phyloP scores from a whole-genome alignment of 1,140 invertebrate genomes.

The Leptopilina boulardi region DNA sequence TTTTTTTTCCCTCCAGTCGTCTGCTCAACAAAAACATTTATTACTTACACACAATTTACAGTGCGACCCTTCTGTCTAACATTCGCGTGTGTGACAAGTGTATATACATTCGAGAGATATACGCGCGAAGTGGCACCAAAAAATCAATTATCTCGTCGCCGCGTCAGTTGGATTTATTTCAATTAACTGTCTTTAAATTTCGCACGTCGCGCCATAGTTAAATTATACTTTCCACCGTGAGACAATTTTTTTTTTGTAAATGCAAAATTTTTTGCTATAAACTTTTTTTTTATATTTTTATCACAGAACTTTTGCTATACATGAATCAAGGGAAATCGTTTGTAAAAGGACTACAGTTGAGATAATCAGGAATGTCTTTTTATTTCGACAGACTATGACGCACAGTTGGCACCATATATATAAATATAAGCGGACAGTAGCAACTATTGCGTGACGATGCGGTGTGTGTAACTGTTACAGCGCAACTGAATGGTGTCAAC shows the following conservation, averaged over 20 bases:
- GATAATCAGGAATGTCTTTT: not conserved
- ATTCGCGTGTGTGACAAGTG: constrained; percentile 31
- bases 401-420: not conserved
- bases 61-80: constrained; percentile 29
- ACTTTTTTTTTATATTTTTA: too few species aligned
- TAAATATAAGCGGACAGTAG: not conserved
- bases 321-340: not conserved
- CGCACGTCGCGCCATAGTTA: constrained; percentile 4
- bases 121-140: constrained; percentile 12
- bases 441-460: not conserved
- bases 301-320: too few species aligned
- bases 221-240: not conserved
- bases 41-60: constrained; percentile 33
- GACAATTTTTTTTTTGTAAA: not conserved
- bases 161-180: constrained; percentile 24
- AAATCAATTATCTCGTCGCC: constrained; percentile 15
- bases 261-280: not conserved
- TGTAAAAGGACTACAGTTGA: not conserved
- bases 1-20: constrained; percentile 11
- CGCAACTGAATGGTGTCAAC: constrained; percentile 1
- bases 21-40: constrained; percentile 28
- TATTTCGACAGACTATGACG: not conserved
- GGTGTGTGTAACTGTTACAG: too few species aligned
- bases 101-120: constrained; percentile 1
- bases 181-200: constrained; percentile 9